Base-by-base conservation (phyloP, 2,888 invertebrate genomes). In the Diaphora mendica region DNA sequence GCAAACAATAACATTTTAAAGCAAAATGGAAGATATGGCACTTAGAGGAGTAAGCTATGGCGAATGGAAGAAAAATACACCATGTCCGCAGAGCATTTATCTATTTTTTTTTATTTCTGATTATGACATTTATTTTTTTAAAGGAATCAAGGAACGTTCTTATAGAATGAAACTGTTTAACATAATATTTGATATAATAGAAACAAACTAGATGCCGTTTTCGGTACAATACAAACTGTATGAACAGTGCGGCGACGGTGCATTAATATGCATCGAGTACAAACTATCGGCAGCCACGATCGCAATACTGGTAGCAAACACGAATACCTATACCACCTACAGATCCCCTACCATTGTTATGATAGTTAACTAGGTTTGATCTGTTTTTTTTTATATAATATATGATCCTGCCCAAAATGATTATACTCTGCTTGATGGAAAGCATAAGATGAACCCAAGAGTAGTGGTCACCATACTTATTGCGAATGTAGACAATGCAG, bases 181-280 rank as follows among this genome's bases (percentile, higher is more conserved):
- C n/a, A 77, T 76, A 82, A 72, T 74, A 74, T 74, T 74, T 67
- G 71, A 72, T 76, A 74, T 72, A 70, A 79, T 73, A 77, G 72
- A 70, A 79, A 77, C 73, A 80, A 77, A 67, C 71, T 77, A 65
- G 68, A 74, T 69, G 62, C 78, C 74, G 79, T 81, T 77, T 73
- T 70, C 70, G 42, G 76, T 81, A 84, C 76, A 79, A 71, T 79
- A 86, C 82, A 79, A 77, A 82, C 78, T 79, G 77, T 82, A 75
- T 82, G 80, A 78, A 79, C 76, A 77, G 74, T 75, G 68, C 72
- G 82, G 81, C 80, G 82, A 85, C 83, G 82, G 75, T 74, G 84
- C 91, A 91, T 92, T 91, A 91, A 91, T 91, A 91, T 92, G 90
- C 91, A 92, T 90, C 86, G 85, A 87, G 88, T 86, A 88, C 89